These are phyloP conservation scores for Pristis pectinata DNA, from an alignment of 2,797 vertebrate genomes.

Conservation along the genomic window DNA sequence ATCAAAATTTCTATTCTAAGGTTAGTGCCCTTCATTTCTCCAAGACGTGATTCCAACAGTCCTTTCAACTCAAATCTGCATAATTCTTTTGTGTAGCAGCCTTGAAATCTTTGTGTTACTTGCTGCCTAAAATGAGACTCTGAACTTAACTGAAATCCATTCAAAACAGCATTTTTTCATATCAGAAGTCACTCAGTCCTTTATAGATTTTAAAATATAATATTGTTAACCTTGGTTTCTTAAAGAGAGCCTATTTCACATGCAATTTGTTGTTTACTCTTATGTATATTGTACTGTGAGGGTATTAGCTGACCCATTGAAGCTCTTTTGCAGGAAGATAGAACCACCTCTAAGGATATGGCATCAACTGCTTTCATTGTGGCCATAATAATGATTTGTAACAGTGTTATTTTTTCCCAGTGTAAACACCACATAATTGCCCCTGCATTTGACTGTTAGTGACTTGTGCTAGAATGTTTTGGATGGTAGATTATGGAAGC, in stretches of 20 bases:
- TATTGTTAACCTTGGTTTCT: not conserved
- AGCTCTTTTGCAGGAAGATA: not conserved
- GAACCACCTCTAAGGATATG: not conserved
- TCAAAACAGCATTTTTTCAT: not conserved
- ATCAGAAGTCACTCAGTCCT: not conserved
- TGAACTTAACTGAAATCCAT: not conserved
- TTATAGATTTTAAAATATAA: not conserved
- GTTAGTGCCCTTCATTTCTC: not conserved
- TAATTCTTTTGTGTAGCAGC: not conserved
- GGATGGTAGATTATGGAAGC: not conserved
- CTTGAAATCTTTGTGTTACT: not conserved
- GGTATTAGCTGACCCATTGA: not conserved
- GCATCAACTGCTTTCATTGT: not conserved
- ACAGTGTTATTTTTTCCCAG: not conserved
- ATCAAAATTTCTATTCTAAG: conserved; percentile 12
- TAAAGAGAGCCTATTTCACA: not conserved
- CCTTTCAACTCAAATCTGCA: not conserved
- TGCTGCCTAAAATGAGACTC: not conserved
- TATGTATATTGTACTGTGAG: not conserved
- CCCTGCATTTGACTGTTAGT: not conserved
- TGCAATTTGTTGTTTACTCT: not conserved
- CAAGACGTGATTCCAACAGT: no score
- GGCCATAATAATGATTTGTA: not conserved
- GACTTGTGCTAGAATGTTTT: not conserved
- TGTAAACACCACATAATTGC: not conserved